Evolutionary conservation across 2,113 vertebrate genomes (phyloP), one percentile per base, ranked within the genome.

Genomic region (Condylura cristata): DNA sequence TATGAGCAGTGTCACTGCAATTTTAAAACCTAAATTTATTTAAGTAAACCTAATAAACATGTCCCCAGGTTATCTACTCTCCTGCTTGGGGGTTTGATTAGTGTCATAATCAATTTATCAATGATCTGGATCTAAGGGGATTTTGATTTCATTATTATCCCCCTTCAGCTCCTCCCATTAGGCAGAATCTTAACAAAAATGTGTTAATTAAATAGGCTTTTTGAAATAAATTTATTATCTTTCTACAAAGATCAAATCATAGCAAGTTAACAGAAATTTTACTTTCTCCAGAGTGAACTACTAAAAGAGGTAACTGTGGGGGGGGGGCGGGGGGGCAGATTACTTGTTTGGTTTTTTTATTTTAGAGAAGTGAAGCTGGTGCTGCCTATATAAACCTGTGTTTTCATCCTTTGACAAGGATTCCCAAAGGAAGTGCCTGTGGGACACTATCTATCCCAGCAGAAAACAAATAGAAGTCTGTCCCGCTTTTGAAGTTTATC

Each of bases 361-460:
- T 28, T 56, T 84, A 95, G 89, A 81, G 93, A 95, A 94, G 46
- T 97, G 88, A 83, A 97, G 86, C 94, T 97, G 92, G 92, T 90
- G 78, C 68, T 84, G 95, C 89, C 96, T 97, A 68, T 93, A 98
- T 96, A 97, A 97, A 98, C 98, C 11, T 89, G 32, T 92, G 97
- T 91, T 98, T 98, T 98, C 93, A 95, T 97, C 95, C 96, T 6
- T 96, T 98, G 98, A 98, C 98, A 98, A 95, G 95, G 96, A 96
- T 96, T 98, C 98, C 98, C 97, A 94, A 93, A 98, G 98, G 98
- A 96, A 97, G 76, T 97, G 90, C 95, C 97, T 96, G 76, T 75
- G 98, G 97, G 98, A 98, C 86, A 48, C 1, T 83, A 97, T 97
- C 97, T 89, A 89, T 76, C 96, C 96, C 97, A 72, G 12, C 91